Evolutionary conservation across 2,888 invertebrate genomes (phyloP), one percentile per base, ranked within the genome.

Genomic region (Temnothorax ravouxi): DNA sequence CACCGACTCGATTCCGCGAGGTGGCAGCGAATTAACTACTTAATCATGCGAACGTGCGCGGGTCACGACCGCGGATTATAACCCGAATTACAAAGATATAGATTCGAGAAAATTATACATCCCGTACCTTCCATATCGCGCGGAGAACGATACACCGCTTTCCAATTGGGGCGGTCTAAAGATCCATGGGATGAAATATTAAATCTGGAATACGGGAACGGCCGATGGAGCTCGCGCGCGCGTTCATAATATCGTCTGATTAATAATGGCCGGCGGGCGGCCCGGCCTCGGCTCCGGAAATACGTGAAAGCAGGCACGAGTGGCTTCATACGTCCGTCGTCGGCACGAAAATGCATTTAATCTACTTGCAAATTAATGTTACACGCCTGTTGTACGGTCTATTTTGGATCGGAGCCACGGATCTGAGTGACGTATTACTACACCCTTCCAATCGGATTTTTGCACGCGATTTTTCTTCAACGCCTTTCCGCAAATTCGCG

Each of bases 331-430:
- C 67, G 83, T 72, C 59, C 62, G 80, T 72, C 62, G 72, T 64
- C 76, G 29, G 61, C 84, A 62, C 34, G 80, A 66, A 87, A 76
- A 87, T 87, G 85, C 84, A 83, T 87, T 87, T 83, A 89, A 85
- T 84, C 85, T 74, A 71, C 66, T 62, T 83, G 85, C 74, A 85
- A 88, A 89, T 88, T 86, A 88, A 89, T 86, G 84, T 86, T 77
- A 62, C 83, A 74, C 67, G 50, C 72, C 75, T 66, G 76, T 83
- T 74, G 50, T 86, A 83, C 66, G 84, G 84, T 84, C 72, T 62
- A 84, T 86, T 88, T 89, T 88, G 90, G 90, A 86, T 80, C 59
- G n/a, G 15, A 72, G 85, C 88, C 89, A 89, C 25, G 59, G 82
- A 44, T 83, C 59, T 67, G 44, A 71, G 21, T 75, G 64, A 82